Conservation (phyloP, 2,888 invertebrate species). For the Subacronicta megacephala region DNA sequence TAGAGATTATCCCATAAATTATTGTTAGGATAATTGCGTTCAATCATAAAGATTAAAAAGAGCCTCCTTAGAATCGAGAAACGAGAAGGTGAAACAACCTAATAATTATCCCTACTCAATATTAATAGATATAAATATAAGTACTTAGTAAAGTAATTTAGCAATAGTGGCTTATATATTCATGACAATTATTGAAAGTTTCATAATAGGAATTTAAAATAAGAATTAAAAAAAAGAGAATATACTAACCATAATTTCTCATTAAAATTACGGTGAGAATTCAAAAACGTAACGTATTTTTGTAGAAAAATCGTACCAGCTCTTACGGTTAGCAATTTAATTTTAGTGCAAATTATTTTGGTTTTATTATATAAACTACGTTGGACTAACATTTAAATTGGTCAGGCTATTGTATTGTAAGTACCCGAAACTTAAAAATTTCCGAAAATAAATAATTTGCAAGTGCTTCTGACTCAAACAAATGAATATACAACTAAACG, state of each 20-base stretch:
- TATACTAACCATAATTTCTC: not conserved
- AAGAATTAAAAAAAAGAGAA: constrained; percentile 32
- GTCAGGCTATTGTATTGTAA: too few relatives aligned
- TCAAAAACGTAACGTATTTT: constrained; percentile 16
- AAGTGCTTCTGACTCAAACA: constrained; percentile 4
- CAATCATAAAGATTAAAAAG: constrained; percentile 32
- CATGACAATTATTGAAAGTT: constrained; percentile 34
- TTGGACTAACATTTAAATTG: too few relatives aligned
- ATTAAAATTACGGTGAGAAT: constrained; percentile 21
- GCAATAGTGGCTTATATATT: too few relatives aligned
- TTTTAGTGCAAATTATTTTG: too few relatives aligned
- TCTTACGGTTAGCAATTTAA: too few relatives aligned
- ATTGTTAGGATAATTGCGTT: constrained; percentile 41
- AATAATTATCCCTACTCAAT: too few relatives aligned
- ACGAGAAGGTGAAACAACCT: constrained; percentile 27
- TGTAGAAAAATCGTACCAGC: not conserved
- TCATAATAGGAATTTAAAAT: constrained; percentile 36
- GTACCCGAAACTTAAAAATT: too few relatives aligned
- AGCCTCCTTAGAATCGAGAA: constrained; percentile 27
- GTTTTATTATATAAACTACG: too few relatives aligned
- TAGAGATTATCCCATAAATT: constrained; percentile 38
- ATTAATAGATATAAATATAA: too few relatives aligned
- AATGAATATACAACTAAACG: constrained; percentile 31
- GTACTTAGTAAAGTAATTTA: too few relatives aligned
- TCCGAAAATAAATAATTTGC: not conserved